Conservation (phyloP, 2,888 invertebrate species). For the Tryphoninae sp. region DNA sequence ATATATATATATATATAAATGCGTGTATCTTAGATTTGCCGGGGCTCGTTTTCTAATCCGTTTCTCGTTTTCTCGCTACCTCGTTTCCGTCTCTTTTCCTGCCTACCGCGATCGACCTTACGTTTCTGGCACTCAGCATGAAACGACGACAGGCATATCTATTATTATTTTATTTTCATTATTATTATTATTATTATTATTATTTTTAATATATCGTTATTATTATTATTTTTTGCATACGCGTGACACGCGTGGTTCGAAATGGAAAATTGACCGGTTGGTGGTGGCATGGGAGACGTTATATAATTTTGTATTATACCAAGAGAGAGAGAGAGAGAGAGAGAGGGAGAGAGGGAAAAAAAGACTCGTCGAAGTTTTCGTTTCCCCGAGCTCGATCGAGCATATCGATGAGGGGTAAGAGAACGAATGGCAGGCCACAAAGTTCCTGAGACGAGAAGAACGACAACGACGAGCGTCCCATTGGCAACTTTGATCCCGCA, state of each 20-base stretch:
- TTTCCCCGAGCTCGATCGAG: slow-evolving; percentile 49
- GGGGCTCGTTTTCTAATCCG: slow-evolving; percentile 50
- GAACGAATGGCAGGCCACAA: slow-evolving; percentile 48
- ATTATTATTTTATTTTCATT: slow-evolving; percentile 7
- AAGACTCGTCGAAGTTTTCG: slow-evolving; percentile 24
- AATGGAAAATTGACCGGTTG: not conserved
- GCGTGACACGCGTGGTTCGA: slow-evolving; percentile 11
- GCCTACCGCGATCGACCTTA: slow-evolving; percentile 29
- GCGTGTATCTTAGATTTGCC: slow-evolving; percentile 36
- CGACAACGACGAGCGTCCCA: slow-evolving; percentile 51
- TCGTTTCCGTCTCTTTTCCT: slow-evolving; percentile 18
- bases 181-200: slow-evolving; percentile 1
- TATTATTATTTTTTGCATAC: not conserved
- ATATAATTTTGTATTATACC: slow-evolving; percentile 42
- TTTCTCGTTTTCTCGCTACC: slow-evolving; percentile 49
- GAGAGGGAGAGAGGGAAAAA: no score
- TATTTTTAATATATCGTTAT: not conserved
- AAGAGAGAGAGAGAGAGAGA: slow-evolving; percentile 1
- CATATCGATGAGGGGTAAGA: slow-evolving; percentile 55
- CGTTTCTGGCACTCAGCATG: not conserved
- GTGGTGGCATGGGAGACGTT: slow-evolving; percentile 26
- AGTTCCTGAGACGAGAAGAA: slow-evolving; percentile 24
- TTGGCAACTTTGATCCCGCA: slow-evolving; percentile 56
- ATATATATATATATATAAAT: slow-evolving; percentile 3
- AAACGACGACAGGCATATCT: slow-evolving; percentile 38